These are phyloP conservation scores for Sorex fumeus DNA, from an alignment of 2,113 vertebrate genomes.

Conservation along the genomic window DNA sequence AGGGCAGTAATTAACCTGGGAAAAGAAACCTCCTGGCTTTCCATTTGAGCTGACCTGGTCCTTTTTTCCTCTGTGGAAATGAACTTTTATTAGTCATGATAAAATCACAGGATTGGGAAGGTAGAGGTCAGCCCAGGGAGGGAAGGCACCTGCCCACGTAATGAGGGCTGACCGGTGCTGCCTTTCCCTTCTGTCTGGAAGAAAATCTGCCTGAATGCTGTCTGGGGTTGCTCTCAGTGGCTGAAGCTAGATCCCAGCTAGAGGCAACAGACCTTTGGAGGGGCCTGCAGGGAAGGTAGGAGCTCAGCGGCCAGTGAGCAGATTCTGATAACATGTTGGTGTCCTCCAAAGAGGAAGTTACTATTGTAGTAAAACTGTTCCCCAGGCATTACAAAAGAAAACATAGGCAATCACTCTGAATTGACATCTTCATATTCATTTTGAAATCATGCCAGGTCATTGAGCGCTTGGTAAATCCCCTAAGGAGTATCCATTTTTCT, in stretches of 20 bases:
- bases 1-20: conserved; percentile 90
- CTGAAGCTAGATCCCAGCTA: conserved; percentile 30
- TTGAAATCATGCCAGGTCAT: not conserved
- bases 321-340: not conserved
- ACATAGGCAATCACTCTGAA: not conserved
- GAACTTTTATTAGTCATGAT: conserved; percentile 92
- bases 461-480: not conserved
- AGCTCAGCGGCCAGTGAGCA: not conserved
- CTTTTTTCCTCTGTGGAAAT: conserved; percentile 91
- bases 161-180: conserved; percentile 65
- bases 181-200: conserved; percentile 76
- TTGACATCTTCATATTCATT: not conserved
- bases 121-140: conserved; percentile 90
- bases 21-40: conserved; percentile 90
- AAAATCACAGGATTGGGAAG: conserved; percentile 90
- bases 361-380: not conserved
- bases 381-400: not conserved
- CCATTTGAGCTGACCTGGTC: conserved; percentile 90
- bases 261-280: conserved; percentile 1
- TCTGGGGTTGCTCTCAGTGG: conserved; percentile 61
- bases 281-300: not conserved
- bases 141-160: conserved; percentile 69
- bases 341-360: not conserved
- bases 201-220: conserved; percentile 64
- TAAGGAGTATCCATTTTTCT: not conserved